Percentiles rank a stretch among this genome's conserved stretches.
Evolutionary conservation across 1,140 invertebrate species (phyloP).

Genomic region (Whitmania pigra): DNA sequence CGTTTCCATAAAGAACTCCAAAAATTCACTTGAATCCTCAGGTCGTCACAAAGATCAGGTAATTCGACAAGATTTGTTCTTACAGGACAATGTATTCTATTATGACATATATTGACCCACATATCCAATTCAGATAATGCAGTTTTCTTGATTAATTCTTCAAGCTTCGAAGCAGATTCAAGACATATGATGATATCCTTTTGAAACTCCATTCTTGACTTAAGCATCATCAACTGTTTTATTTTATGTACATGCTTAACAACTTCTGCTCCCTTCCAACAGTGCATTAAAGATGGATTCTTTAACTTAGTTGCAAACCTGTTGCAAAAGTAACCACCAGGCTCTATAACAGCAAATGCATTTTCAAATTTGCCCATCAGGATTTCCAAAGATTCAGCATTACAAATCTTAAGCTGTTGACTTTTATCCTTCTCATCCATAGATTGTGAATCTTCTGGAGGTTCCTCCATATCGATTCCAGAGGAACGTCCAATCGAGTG

Average conservation of each 20-base stretch:
- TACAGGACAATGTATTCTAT: slow-evolving; percentile 29
- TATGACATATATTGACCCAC: slow-evolving; percentile 34
- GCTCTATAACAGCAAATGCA: not conserved
- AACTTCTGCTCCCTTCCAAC: slow-evolving; percentile 8
- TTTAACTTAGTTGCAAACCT: not conserved
- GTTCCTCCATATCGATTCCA: slow-evolving; percentile 23
- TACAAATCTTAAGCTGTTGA: not conserved
- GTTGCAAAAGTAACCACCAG: not conserved
- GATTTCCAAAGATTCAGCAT: not conserved
- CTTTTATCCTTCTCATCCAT: too few relatives aligned
- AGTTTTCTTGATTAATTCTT: not conserved
- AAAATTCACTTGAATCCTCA: slow-evolving; percentile 36
- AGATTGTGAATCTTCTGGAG: slow-evolving; percentile 16
- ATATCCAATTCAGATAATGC: slow-evolving; percentile 31
- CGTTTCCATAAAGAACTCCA: slow-evolving; percentile 32
- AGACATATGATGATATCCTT: not conserved
- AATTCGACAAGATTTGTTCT: slow-evolving; percentile 37
- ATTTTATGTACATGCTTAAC: not conserved
- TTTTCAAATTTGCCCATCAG: slow-evolving; percentile 16
- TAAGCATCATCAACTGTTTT: not conserved
- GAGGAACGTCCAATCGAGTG: slow-evolving; percentile 23
- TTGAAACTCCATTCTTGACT: not conserved
- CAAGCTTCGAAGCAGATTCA: not conserved
- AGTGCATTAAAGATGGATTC: not conserved
- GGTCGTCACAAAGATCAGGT: slow-evolving; percentile 38